Evolutionary conservation across 2,113 vertebrate species (phyloP).

Genomic region (Toxotes jaculatrix): DNA sequence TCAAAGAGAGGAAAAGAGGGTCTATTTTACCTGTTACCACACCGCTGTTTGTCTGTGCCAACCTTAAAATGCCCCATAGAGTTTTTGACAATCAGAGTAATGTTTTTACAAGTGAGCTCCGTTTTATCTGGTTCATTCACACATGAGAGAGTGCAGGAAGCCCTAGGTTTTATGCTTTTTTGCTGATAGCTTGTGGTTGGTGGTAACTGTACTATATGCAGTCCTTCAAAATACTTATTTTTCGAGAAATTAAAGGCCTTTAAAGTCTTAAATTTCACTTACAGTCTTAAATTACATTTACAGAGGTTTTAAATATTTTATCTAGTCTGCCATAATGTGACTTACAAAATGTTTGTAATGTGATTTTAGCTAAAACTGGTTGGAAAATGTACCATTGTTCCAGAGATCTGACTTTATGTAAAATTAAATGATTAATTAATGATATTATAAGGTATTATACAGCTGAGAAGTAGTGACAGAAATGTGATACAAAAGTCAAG

Average conservation of each 20-base stretch:
- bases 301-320: no score
- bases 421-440: not conserved
- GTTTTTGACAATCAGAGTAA: not conserved
- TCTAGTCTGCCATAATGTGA: no score
- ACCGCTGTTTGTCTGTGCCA: not conserved
- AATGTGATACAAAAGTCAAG: not conserved
- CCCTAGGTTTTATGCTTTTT: not conserved
- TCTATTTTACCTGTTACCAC: not conserved
- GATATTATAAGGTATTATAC: not conserved
- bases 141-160: not conserved
- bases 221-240: no score
- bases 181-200: no score
- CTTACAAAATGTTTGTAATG: no score
- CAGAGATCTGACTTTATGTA: no score
- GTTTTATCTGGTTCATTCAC: not conserved
- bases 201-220: no score
- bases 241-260: no score
- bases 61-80: not conserved
- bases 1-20: not conserved
- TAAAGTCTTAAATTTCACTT: no score
- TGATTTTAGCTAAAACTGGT: no score
- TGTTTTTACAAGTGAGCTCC: not conserved
- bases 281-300: no score
- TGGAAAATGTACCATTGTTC: no score
- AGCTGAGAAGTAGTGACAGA: not conserved